phyloP scores from a whole-genome alignment of 2,797 vertebrate species.

The Myripristis murdjan region DNA sequence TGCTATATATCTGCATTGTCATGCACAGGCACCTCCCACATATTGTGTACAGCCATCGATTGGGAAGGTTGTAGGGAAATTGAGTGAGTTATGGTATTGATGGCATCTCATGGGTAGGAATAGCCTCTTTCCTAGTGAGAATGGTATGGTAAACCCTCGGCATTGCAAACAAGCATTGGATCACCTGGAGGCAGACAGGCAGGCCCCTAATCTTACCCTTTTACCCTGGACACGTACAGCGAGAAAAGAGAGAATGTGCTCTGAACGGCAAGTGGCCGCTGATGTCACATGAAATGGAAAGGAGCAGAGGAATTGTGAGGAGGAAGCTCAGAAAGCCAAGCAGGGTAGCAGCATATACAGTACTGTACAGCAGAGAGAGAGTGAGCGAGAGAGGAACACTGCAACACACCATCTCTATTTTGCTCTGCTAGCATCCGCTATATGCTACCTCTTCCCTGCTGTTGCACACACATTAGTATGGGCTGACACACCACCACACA shows the following conservation, averaged over 20 bases:
- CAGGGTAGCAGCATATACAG: conserved; percentile 17
- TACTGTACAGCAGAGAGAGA: conserved; percentile 4
- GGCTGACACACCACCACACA: conserved; percentile 63
- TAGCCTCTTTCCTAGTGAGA: conserved; percentile 19
- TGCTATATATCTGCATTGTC: background rate
- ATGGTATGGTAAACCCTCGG: conserved; percentile 44
- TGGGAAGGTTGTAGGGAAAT: conserved; percentile 2
- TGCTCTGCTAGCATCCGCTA: conserved; percentile 62
- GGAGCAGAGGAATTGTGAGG: conserved; percentile 19
- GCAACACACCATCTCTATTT: conserved; percentile 60
- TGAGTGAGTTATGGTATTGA: conserved; percentile 48
- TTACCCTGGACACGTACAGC: conserved; percentile 40
- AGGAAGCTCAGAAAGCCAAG: conserved; percentile 27
- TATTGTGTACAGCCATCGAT: background rate
- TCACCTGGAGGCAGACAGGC: conserved; percentile 41
- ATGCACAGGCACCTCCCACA: background rate
- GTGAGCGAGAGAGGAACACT: conserved; percentile 17
- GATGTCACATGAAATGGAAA: conserved; percentile 32
- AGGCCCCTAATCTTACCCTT: conserved; percentile 34
- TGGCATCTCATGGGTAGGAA: conserved; percentile 68
- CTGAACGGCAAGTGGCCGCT: conserved; percentile 56
- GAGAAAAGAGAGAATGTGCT: conserved; percentile 44
- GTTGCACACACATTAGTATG: conserved; percentile 70
- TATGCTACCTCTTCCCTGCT: conserved; percentile 51
- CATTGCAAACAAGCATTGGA: conserved; percentile 64